Conservation (phyloP, 64 coral and sea anemone species). For the Astreopora myriophthalma region DNA sequence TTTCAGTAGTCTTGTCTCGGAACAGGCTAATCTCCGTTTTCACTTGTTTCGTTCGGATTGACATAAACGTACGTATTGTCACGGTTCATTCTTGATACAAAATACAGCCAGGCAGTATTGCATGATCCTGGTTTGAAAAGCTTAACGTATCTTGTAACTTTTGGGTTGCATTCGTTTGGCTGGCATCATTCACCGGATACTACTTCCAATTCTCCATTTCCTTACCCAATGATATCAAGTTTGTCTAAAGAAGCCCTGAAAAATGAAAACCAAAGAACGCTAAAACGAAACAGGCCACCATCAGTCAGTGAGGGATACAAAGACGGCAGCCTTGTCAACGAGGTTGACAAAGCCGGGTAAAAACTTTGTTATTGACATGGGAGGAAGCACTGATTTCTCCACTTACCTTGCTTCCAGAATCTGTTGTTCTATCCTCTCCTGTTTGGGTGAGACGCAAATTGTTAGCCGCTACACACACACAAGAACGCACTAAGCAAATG, state of each 20-base stretch:
- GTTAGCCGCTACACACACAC: background rate
- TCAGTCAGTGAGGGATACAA: background rate
- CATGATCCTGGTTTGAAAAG: background rate
- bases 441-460: background rate
- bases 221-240: slow-evolving; percentile 58
- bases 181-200: background rate
- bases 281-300: background rate
- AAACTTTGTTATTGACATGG: too few relatives aligned
- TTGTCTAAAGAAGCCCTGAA: slow-evolving; percentile 87
- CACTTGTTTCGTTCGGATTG: background rate
- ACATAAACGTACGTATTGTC: background rate
- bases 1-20: background rate
- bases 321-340: too few relatives aligned
- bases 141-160: background rate
- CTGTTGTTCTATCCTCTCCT: slow-evolving; percentile 83
- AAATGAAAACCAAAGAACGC: background rate
- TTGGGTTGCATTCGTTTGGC: background rate
- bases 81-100: background rate
- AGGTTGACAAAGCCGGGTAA: too few relatives aligned
- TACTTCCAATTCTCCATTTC: background rate
- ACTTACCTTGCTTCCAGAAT: slow-evolving; percentile 87
- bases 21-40: background rate
- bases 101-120: background rate
- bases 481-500: background rate
- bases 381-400: too few relatives aligned